phyloP scores from a whole-genome alignment of 2,797 vertebrate genomes.

The Denticeps clupeoides region DNA sequence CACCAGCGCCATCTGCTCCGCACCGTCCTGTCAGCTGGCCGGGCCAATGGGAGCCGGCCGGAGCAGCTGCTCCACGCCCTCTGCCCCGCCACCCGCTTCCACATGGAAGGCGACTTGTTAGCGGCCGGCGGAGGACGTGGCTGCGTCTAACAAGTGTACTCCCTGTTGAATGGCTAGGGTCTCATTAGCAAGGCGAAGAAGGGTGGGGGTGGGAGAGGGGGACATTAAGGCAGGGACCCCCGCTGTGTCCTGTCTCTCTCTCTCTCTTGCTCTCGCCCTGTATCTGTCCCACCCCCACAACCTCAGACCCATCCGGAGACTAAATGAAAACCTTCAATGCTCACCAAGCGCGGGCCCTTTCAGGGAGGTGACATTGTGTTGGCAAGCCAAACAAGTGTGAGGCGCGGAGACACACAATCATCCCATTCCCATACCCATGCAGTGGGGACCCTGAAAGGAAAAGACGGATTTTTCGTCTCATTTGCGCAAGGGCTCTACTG shows the following conservation, averaged over 20 bases:
- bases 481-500: too few relatives aligned
- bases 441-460: too few relatives aligned
- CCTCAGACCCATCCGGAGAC: too few relatives aligned
- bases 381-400: slow-evolving; percentile 51
- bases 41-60: slow-evolving; percentile 68
- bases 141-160: slow-evolving; percentile 61
- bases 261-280: slow-evolving; percentile 34
- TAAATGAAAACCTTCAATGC: slow-evolving; percentile 57
- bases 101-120: slow-evolving; percentile 43
- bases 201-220: slow-evolving; percentile 29
- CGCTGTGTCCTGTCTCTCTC: slow-evolving; percentile 61
- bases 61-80: slow-evolving; percentile 86
- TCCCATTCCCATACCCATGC: slow-evolving; percentile 30
- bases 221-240: slow-evolving; percentile 56
- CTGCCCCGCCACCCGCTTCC: slow-evolving; percentile 55
- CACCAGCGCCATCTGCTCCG: slow-evolving; percentile 88
- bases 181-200: slow-evolving; percentile 62
- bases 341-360: slow-evolving; percentile 44
- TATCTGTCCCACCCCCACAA: too few relatives aligned
- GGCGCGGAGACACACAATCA: slow-evolving; percentile 42
- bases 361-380: slow-evolving; percentile 51
- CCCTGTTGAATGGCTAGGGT: slow-evolving; percentile 61
- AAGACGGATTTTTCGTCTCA: too few relatives aligned
- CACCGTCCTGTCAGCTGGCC: slow-evolving; percentile 86
- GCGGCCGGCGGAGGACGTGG: slow-evolving; percentile 58